Evolutionary conservation across 2,113 vertebrate genomes (phyloP), one percentile per base, ranked within the genome.

Genomic region (Alethe diademata): DNA sequence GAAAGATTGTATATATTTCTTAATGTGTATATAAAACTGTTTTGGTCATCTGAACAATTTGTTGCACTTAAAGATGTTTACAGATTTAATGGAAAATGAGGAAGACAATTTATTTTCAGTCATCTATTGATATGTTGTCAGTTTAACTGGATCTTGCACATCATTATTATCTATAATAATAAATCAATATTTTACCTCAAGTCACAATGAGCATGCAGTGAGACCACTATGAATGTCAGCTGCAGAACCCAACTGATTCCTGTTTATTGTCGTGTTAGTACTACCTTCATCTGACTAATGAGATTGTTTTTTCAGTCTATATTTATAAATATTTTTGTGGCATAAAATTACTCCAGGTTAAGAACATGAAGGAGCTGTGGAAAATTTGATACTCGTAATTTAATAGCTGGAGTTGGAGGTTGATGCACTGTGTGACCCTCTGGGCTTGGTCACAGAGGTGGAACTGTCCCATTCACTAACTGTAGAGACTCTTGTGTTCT

Each of bases 1-100:
- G 31, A 60, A 92, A 71, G 31, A 69, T 38, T 92, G 72, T 93
- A 94, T 78, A 75, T 89, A 91, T 89, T 91, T 96, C 50, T 87
- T 81, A 54, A 50, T 51, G 54, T 70, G 66, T 91, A 73, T 47
- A 69, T 91, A 94, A 86, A 25, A 40, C 1, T 28, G 2, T 85
- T 85, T 91, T 48, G 33, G 36, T 94, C 58, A 45, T 83, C 73
- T 54, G 54, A 90, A 91, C 18, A 64, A 86, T 62, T 72, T 86
- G 38, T 83, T 62, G 22, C 54, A 82, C 83, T 93, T 83, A 48
- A 84, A 58, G 31, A 26, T 45, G 78, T 91, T 89, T 92, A 84
- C 65, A 84, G 54, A 87, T 86, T 62, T 60, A 76, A 78, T 73
- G 75, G 40, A 86, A 95, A 92, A 54, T 61, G 60, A 76, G 15